Evolutionary conservation across 1,140 invertebrate genomes (phyloP).

Genomic region (Ips nitidus): DNA sequence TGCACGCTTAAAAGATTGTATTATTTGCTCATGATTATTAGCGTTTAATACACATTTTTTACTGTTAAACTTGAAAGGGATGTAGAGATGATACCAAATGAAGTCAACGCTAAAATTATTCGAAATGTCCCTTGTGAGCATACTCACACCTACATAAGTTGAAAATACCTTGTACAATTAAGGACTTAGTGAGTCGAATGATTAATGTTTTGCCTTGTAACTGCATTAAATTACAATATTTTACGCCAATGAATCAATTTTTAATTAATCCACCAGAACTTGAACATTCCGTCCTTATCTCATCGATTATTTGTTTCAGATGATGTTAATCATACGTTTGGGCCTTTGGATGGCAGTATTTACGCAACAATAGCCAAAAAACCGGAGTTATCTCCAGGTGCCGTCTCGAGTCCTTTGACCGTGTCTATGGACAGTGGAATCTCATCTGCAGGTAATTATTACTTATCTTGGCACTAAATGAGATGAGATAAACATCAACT

Average conservation of each 20-base stretch:
- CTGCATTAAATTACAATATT: constrained; percentile 25
- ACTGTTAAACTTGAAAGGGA: too few relatives aligned
- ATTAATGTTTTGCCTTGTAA: constrained; percentile 20
- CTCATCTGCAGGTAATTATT: constrained; percentile 62
- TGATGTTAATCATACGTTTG: constrained; percentile 66
- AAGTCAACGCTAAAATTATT: too few relatives aligned
- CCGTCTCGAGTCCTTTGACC: constrained; percentile 68
- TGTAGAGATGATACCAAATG: too few relatives aligned
- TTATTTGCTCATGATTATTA: too few relatives aligned
- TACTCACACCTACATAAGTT: too few relatives aligned
- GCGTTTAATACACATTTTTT: too few relatives aligned
- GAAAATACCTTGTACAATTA: too few relatives aligned
- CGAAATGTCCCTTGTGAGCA: too few relatives aligned
- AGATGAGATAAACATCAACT: too few relatives aligned
- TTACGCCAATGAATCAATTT: constrained; percentile 21
- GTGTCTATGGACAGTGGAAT: constrained; percentile 85
- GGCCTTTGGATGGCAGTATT: constrained; percentile 84
- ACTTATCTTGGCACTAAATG: neutral
- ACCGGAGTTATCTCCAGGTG: constrained; percentile 53
- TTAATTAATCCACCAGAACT: neutral
- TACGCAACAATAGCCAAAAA: constrained; percentile 78
- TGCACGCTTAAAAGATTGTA: neutral
- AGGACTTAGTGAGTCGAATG: constrained; percentile 1
- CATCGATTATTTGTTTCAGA: constrained; percentile 37
- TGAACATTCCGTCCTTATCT: neutral